These are phyloP conservation scores for Verasper variegatus DNA, from an alignment of 2,113 vertebrate species.

Conservation along the genomic window DNA sequence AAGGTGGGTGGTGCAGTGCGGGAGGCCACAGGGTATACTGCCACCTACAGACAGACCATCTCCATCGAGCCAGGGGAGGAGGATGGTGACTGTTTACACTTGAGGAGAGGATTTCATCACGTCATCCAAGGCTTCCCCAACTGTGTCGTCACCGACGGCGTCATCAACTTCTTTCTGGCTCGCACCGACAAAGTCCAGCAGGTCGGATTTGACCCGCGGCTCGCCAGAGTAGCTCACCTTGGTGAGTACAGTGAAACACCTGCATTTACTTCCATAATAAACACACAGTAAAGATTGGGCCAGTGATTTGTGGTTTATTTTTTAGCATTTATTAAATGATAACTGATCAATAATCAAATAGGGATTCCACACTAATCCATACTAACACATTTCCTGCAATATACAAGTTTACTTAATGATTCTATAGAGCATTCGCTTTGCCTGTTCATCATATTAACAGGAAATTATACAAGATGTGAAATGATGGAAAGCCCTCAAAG, in stretches of 20 bases:
- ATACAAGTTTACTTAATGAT: no score
- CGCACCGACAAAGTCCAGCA: constrained; percentile 89
- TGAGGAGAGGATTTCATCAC: constrained; percentile 88
- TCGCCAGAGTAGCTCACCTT: constrained; percentile 87
- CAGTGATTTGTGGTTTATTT: no score
- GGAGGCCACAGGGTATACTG: constrained; percentile 88
- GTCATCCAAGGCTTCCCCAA: constrained; percentile 88
- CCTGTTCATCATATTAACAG: no score
- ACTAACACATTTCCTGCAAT: no score
- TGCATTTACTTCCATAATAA: neutral
- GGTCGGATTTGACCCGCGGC: constrained; percentile 91
- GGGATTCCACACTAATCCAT: no score
- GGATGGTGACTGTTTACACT: constrained; percentile 88
- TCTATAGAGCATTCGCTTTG: no score
- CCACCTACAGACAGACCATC: constrained; percentile 90
- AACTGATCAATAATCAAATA: no score
- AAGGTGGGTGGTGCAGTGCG: constrained; percentile 93
- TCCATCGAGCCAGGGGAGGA: constrained; percentile 85
- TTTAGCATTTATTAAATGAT: no score
- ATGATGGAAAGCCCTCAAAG: no score
- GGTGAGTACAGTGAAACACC: constrained; percentile 78
- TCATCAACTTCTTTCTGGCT: constrained; percentile 94
- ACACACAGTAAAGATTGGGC: no score
- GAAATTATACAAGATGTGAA: no score
- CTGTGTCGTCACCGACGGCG: constrained; percentile 91